phyloP scores from a whole-genome alignment of 2,888 invertebrate genomes.

The Chromoteleia sp. region DNA sequence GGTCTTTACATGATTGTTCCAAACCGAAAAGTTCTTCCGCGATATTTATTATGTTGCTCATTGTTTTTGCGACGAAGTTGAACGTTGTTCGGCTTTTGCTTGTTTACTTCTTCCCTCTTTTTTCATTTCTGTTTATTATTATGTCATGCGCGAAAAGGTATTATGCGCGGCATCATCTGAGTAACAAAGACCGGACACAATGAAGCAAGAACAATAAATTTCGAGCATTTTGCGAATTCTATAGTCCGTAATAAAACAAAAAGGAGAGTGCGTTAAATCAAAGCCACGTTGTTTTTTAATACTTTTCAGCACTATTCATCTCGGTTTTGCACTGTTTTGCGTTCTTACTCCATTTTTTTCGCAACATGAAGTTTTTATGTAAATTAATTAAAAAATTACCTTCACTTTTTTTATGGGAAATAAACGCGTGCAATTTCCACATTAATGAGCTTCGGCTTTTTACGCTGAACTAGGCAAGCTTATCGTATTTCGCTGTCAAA shows the following conservation, averaged over 20 bases:
- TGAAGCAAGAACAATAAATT: slow-evolving; percentile 59
- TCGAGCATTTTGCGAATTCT: slow-evolving; percentile 44
- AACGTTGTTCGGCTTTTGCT: background rate
- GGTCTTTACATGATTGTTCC: slow-evolving; percentile 30
- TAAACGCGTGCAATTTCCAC: background rate
- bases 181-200: slow-evolving; percentile 53
- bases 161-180: slow-evolving; percentile 34
- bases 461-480: too few relatives aligned
- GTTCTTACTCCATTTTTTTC: slow-evolving; percentile 12
- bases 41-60: slow-evolving; percentile 48
- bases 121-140: slow-evolving; percentile 33
- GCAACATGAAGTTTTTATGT: slow-evolving; percentile 14
- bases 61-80: slow-evolving; percentile 31
- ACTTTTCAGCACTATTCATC: too few relatives aligned
- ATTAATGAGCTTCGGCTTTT: background rate
- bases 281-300: too few relatives aligned
- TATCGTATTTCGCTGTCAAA: too few relatives aligned
- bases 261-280: slow-evolving; percentile 13
- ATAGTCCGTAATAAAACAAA: slow-evolving; percentile 47
- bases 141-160: slow-evolving; percentile 46
- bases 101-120: slow-evolving; percentile 12
- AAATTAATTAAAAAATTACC: slow-evolving; percentile 3
- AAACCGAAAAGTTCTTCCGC: slow-evolving; percentile 4
- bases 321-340: background rate
- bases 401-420: background rate